phyloP scores from a whole-genome alignment of 2,888 invertebrate species.

The Rugalucina vietnamica region DNA sequence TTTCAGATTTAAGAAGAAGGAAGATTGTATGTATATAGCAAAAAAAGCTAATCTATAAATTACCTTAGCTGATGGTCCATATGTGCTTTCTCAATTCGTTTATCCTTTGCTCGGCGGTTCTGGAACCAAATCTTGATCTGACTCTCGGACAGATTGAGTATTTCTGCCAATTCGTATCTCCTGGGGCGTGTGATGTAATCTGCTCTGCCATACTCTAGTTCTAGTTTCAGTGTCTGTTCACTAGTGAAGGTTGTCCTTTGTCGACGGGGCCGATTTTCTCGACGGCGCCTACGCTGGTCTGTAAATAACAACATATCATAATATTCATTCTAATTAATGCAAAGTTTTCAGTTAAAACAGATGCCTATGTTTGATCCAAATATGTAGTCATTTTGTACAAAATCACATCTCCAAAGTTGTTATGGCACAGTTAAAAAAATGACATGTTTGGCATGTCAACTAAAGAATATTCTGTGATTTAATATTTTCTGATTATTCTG shows the following conservation, averaged over 20 bases:
- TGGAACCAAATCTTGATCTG: constrained; percentile 97
- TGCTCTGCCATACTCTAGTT: constrained; percentile 95
- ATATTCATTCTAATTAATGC: too few relatives aligned
- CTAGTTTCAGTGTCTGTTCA: constrained; percentile 95
- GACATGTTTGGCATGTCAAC: too few relatives aligned
- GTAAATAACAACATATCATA: too few relatives aligned
- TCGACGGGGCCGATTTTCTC: constrained; percentile 92
- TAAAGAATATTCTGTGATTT: too few relatives aligned
- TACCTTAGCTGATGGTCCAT: constrained; percentile 97
- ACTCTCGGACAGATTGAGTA: constrained; percentile 89
- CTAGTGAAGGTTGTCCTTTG: constrained; percentile 97
- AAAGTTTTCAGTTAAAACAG: too few relatives aligned
- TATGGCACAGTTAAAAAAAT: too few relatives aligned
- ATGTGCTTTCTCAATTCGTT: constrained; percentile 97
- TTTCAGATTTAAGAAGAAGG: too few relatives aligned
- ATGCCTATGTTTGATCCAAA: too few relatives aligned
- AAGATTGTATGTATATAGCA: not conserved
- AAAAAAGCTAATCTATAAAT: not conserved
- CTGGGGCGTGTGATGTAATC: constrained; percentile 96
- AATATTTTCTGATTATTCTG: too few relatives aligned
- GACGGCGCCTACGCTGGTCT: constrained; percentile 94
- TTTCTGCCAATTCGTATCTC: constrained; percentile 91
- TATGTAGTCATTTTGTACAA: too few relatives aligned
- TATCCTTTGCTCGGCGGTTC: constrained; percentile 97
- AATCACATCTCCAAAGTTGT: too few relatives aligned